Conservation (phyloP, 2,888 invertebrate species). For the Geophilus truncorum region DNA sequence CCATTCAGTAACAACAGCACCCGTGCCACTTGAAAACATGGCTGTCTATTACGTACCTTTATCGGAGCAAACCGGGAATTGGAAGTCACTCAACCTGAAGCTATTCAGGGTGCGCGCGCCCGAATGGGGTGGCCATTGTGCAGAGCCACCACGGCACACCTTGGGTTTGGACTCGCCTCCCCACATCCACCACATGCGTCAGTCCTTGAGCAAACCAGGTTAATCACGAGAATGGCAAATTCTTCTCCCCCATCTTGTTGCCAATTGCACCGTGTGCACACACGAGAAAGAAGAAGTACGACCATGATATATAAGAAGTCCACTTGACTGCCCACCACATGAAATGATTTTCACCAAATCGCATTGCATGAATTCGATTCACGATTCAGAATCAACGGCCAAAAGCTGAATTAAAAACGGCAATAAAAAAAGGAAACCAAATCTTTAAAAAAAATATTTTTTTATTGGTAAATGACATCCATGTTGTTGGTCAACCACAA, state of each 20-base stretch:
- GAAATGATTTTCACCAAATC: neutral
- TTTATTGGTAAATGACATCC: neutral
- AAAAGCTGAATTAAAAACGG: neutral
- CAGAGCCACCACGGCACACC: slow-evolving; percentile 28
- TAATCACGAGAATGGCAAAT: slow-evolving; percentile 31
- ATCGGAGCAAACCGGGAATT: slow-evolving; percentile 30
- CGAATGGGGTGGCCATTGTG: slow-evolving; percentile 19
- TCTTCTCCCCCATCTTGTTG: slow-evolving; percentile 19
- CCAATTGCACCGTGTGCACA: slow-evolving; percentile 23
- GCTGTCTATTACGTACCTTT: slow-evolving; percentile 35
- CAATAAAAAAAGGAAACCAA: neutral
- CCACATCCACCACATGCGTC: slow-evolving; percentile 30
- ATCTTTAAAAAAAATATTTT: neutral
- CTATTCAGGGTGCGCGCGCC: slow-evolving; percentile 28
- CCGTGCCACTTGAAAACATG: slow-evolving; percentile 34
- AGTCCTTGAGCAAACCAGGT: slow-evolving; percentile 32
- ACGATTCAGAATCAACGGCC: neutral
- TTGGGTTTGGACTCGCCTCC: slow-evolving; percentile 19
- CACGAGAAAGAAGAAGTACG: neutral
- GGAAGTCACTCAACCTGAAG: slow-evolving; percentile 34
- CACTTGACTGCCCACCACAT: neutral
- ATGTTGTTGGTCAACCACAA: slow-evolving; percentile 17
- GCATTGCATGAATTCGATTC: neutral
- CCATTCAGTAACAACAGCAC: slow-evolving; percentile 22
- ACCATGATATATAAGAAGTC: slow-evolving; percentile 1